phyloP scores from a whole-genome alignment of 92 coral and sea anemone species.

The Palythoa heliodiscus region DNA sequence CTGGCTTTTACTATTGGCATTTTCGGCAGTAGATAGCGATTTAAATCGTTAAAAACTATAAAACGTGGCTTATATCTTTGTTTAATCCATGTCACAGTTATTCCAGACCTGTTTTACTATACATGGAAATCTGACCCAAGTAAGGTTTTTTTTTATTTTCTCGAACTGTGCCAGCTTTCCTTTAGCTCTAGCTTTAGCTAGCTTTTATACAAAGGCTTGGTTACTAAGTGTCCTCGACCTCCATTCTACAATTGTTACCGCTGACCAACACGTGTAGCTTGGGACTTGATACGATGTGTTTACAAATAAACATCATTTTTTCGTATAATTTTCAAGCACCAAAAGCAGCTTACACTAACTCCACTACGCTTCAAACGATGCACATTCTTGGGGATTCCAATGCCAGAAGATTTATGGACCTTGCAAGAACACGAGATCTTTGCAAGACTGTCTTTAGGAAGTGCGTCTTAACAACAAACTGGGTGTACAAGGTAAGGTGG shows the following conservation, averaged over 20 bases:
- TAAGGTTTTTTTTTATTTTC: too few species aligned
- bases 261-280: neutral
- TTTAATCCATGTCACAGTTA: too few species aligned
- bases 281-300: neutral
- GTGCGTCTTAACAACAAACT: slow-evolving; percentile 46
- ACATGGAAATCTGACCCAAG: too few species aligned
- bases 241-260: neutral
- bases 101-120: too few species aligned
- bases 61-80: too few species aligned
- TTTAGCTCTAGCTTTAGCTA: too few species aligned
- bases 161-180: too few species aligned
- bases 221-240: too few species aligned
- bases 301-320: neutral
- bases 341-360: neutral
- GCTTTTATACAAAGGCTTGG: too few species aligned
- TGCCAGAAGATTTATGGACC: slow-evolving; percentile 46
- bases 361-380: slow-evolving; percentile 22
- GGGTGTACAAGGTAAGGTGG: slow-evolving; percentile 49
- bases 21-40: too few species aligned
- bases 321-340: neutral
- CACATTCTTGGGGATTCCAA: slow-evolving; percentile 59
- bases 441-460: slow-evolving; percentile 45
- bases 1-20: too few species aligned
- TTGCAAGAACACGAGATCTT: slow-evolving; percentile 28
- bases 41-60: too few species aligned